phyloP scores from a whole-genome alignment of 2,888 invertebrate species.

The Hydrotaea cyrtoneurina region DNA sequence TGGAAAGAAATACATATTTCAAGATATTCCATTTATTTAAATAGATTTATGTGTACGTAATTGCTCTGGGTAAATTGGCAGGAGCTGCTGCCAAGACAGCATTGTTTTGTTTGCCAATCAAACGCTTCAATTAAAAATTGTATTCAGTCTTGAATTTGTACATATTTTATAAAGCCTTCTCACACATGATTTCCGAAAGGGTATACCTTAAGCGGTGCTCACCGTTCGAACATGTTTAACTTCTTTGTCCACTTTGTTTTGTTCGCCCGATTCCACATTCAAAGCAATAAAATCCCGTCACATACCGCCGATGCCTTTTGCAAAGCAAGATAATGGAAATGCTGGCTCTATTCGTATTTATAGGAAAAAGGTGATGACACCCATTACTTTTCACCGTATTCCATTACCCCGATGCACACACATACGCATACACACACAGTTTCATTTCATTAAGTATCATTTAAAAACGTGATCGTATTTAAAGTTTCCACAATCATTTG shows the following conservation, averaged over 20 bases:
- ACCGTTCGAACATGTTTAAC: neutral
- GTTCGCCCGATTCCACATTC: neutral
- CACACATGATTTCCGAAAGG: neutral
- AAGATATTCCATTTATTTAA: no score
- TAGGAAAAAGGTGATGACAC: slow-evolving; percentile 67
- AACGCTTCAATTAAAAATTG: no score
- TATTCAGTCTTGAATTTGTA: no score
- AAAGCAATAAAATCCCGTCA: neutral
- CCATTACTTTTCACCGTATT: slow-evolving; percentile 57
- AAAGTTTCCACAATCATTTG: slow-evolving; percentile 21
- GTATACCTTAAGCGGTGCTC: neutral
- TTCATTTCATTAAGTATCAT: slow-evolving; percentile 59
- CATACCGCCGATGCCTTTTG: neutral
- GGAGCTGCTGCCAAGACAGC: no score
- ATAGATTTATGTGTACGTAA: no score
- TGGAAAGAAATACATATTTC: no score
- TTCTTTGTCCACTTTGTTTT: neutral
- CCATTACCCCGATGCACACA: no score
- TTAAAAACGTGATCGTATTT: slow-evolving; percentile 61
- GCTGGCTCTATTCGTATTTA: slow-evolving; percentile 33
- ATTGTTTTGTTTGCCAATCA: no score
- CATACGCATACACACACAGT: neutral
- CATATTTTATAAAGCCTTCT: no score
- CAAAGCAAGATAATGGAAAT: no score
- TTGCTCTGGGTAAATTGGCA: no score